phyloP scores from a whole-genome alignment of 2,113 vertebrate species.

The Crocuta crocuta region DNA sequence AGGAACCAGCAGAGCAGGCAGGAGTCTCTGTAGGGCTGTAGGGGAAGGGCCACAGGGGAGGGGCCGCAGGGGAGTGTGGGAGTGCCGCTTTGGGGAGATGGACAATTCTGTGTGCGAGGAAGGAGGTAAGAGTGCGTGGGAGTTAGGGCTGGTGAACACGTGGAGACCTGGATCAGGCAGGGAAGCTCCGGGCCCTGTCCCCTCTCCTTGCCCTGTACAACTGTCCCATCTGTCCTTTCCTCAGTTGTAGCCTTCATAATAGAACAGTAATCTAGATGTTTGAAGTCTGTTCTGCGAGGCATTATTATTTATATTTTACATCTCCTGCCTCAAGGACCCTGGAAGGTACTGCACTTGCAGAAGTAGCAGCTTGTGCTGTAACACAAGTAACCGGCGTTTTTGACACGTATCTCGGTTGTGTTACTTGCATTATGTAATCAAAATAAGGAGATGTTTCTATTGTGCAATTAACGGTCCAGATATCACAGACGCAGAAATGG shows the following conservation, averaged over 20 bases:
- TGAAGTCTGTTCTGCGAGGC: conserved; percentile 95
- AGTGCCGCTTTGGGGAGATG: neutral
- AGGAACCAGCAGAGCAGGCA: neutral
- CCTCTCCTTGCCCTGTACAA: neutral
- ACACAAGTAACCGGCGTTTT: conserved; percentile 96
- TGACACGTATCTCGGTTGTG: conserved; percentile 97
- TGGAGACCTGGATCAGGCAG: neutral
- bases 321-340: conserved; percentile 97
- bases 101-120: neutral
- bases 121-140: neutral
- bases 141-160: neutral
- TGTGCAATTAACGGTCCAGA: conserved; percentile 95
- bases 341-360: conserved; percentile 96
- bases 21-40: neutral
- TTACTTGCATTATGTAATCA: conserved; percentile 96
- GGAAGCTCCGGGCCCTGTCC: neutral
- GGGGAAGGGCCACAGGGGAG: neutral
- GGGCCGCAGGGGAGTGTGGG: neutral
- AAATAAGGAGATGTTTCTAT: conserved; percentile 97
- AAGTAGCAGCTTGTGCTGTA: conserved; percentile 93
- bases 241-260: neutral
- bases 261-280: conserved; percentile 85
- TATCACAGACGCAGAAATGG: conserved; percentile 96
- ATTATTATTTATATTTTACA: conserved; percentile 97
- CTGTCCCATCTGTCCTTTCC: neutral